Conservation (phyloP, 2,797 vertebrate species). For the Mormyrops attenuatus region DNA sequence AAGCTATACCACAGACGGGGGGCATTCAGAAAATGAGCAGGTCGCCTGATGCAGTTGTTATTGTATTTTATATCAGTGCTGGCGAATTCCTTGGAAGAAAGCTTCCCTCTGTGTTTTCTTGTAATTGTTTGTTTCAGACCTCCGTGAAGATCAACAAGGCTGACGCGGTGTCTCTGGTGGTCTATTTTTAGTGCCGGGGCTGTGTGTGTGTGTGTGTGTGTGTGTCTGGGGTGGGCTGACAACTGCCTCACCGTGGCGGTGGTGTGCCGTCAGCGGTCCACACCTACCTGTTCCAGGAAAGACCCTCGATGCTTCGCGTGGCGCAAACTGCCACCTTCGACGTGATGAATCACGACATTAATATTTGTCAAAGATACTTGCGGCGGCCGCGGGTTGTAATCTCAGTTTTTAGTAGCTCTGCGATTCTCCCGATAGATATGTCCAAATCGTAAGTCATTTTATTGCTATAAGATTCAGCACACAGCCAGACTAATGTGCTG, state of each 20-base stretch:
- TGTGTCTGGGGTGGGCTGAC: not conserved
- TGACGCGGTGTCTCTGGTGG: conserved; percentile 28
- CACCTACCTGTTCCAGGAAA: conserved; percentile 25
- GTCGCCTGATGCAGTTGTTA: not conserved
- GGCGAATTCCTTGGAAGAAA: not conserved
- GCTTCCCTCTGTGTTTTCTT: not conserved
- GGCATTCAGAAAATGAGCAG: not conserved
- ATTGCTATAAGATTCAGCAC: not conserved
- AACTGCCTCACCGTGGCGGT: conserved; percentile 15
- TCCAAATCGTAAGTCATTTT: not conserved
- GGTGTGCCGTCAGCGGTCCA: conserved; percentile 25
- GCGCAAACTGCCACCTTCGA: not conserved
- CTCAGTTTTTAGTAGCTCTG: not conserved
- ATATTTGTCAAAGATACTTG: conserved; percentile 8
- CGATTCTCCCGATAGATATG: not conserved
- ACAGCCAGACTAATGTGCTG: not conserved
- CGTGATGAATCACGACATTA: conserved; percentile 27
- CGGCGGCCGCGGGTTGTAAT: not conserved
- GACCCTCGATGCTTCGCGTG: not conserved
- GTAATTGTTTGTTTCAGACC: conserved; percentile 26
- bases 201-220: not conserved
- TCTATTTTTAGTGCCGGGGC: conserved; percentile 47
- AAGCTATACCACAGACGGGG: not conserved
- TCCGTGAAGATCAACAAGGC: conserved; percentile 53
- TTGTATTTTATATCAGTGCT: not conserved